Percentiles rank a stretch among this genome's conserved stretches.
Conservation (phyloP, 2,797 vertebrate species). For the Acridotheres tristis region DNA sequence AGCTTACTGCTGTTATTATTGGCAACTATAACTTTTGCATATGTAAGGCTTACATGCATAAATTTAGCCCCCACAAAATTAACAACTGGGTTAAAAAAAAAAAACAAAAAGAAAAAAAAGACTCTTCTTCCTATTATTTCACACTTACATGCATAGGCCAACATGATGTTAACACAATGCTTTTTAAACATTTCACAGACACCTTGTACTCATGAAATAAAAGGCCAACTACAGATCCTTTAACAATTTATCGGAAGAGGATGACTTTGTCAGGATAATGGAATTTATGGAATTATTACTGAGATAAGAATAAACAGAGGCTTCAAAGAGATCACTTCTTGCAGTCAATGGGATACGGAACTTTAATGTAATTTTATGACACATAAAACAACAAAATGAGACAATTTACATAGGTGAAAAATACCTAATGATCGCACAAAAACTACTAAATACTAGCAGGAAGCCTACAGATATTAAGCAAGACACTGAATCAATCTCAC, state of each 20-base stretch:
- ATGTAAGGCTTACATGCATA: not conserved
- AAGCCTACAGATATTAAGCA: not conserved
- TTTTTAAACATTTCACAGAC: not conserved
- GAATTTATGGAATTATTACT: not conserved
- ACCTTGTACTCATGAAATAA: not conserved
- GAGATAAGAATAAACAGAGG: not conserved
- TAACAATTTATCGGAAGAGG: not conserved
- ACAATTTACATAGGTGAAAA: not conserved
- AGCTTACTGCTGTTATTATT: not conserved
- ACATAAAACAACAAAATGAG: not conserved
- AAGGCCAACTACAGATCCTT: not conserved
- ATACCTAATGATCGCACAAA: not conserved
- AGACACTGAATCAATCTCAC: not conserved
- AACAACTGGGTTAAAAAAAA: not conserved
- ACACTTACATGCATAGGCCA: not conserved
- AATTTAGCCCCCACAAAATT: not conserved
- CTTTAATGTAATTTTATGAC: not conserved
- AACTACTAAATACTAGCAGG: not conserved
- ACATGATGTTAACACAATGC: not conserved
- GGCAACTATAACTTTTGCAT: not conserved
- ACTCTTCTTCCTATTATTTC: not conserved
- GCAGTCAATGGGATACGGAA: rapidly evolving
- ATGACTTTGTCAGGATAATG: not conserved
- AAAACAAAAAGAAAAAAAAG: no score
- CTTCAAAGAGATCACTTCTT: not conserved